phyloP scores from a whole-genome alignment of 2,113 vertebrate species.

The Variabilichromis moorii region DNA sequence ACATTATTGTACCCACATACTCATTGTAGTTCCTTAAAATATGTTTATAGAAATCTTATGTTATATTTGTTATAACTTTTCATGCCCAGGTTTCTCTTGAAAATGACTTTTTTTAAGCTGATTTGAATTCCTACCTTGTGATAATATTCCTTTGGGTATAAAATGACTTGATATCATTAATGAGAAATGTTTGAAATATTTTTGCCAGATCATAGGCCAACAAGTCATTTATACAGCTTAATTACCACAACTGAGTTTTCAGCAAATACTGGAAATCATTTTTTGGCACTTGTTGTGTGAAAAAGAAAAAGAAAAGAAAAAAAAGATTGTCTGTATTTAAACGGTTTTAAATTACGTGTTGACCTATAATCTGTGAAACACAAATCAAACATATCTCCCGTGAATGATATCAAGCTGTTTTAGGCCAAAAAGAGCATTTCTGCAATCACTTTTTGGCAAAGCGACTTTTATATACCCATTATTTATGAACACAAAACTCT shows the following conservation, averaged over 20 bases:
- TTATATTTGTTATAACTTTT: neutral
- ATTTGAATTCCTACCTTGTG: neutral
- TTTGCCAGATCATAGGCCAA: neutral
- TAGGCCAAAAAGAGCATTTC: neutral
- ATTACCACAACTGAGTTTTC: neutral
- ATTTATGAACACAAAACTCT: neutral
- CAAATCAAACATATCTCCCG: neutral
- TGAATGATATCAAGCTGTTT: neutral
- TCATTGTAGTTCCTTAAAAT: neutral
- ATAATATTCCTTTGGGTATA: neutral
- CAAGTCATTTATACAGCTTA: neutral
- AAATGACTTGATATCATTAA: neutral
- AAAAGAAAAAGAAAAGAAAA: neutral
- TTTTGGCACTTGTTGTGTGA: neutral
- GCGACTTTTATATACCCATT: neutral
- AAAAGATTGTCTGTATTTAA: neutral
- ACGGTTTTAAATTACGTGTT: accelerated
- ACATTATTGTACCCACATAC: neutral
- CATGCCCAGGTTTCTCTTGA: neutral
- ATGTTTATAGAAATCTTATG: neutral
- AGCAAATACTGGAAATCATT: neutral
- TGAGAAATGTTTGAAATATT: neutral
- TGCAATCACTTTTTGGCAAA: neutral
- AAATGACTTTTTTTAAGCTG: neutral
- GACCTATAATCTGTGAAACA: neutral